Base-by-base conservation (phyloP, 1,140 invertebrate species). In the Tetranychus urticae region DNA sequence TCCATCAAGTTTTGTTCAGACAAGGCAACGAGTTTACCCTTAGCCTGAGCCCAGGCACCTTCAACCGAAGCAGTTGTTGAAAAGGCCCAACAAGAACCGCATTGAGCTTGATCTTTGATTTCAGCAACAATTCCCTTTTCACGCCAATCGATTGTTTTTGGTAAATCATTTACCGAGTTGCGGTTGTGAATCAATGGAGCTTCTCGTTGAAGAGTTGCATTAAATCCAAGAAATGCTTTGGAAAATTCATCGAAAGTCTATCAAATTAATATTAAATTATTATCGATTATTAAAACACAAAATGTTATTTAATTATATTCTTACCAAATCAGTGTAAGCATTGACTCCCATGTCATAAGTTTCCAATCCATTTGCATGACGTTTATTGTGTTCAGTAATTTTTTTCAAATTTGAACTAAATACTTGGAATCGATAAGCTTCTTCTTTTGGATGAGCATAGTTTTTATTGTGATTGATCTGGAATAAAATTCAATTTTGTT, bases 1-100 rank as follows among this genome's bases (percentile, higher is more conserved):
- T 98, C 94, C 35, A 98, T 79, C 50, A 98, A 75, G 72, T 98
- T 97, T 76, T 98, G 93, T 75, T 98, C 94, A 65, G 88, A 93
- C 0, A 99, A 78, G 3, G 88, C 91, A 5, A 92, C 79, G 14
- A 98, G 76, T 64, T 81, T 78, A 54, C 85, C 85, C 36, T 78
- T 82, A 70, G 85, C 81, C 63, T 89, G 81, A 74, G 85, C 93
- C 72, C 94, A 84, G 73, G 97, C 93, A 23, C 86, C 93, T 77
- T 98, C 94, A 35, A 99, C 74, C 0, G 93, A 76, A 34, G 92
- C 94, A 65, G 91, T 97, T 10, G 82, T 73, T 64, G 85, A 87
- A 76, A 97, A 94, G 62, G 88, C 80, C 89, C 89, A 96, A 76
- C 89, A 94, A 6, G 86, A 89, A 62, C 90, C 72, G 61, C 72